These are phyloP conservation scores for Cactoblastis cactorum DNA, from an alignment of 2,888 invertebrate species.

Conservation along the genomic window DNA sequence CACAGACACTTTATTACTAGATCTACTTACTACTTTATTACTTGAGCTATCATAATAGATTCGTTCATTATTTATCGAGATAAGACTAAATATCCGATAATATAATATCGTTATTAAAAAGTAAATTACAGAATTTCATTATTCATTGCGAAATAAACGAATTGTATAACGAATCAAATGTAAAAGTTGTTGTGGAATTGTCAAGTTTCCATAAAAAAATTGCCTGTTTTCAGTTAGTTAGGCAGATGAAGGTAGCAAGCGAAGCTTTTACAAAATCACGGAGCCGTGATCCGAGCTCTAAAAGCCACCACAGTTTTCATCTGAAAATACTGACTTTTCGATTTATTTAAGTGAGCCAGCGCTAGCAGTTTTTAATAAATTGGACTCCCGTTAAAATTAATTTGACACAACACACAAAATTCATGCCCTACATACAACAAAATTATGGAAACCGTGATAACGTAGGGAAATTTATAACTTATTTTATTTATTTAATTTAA, in stretches of 20 bases:
- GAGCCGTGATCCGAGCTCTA: background rate
- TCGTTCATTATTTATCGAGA: background rate
- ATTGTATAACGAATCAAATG: background rate
- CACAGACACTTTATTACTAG: too few relatives aligned
- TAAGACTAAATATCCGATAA: background rate
- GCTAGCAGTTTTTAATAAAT: too few relatives aligned
- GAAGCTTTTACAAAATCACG: slow-evolving; percentile 6
- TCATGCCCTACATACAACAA: too few relatives aligned
- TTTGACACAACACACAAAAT: too few relatives aligned
- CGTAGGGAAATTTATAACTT: too few relatives aligned
- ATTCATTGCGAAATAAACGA: background rate
- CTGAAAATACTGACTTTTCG: background rate
- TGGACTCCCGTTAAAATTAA: too few relatives aligned
- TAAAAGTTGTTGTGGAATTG: background rate
- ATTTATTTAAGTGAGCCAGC: too few relatives aligned
- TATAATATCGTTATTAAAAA: background rate
- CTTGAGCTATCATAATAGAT: background rate
- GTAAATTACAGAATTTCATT: background rate
- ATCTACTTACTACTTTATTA: too few relatives aligned
- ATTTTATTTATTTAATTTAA: too few relatives aligned
- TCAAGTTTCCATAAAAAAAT: background rate
- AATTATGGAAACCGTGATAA: too few relatives aligned
- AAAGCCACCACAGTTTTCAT: background rate
- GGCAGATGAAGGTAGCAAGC: background rate
- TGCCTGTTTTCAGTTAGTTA: slow-evolving; percentile 1